phyloP scores from a whole-genome alignment of 2,797 vertebrate species.

The Coregonus ussuriensis region DNA sequence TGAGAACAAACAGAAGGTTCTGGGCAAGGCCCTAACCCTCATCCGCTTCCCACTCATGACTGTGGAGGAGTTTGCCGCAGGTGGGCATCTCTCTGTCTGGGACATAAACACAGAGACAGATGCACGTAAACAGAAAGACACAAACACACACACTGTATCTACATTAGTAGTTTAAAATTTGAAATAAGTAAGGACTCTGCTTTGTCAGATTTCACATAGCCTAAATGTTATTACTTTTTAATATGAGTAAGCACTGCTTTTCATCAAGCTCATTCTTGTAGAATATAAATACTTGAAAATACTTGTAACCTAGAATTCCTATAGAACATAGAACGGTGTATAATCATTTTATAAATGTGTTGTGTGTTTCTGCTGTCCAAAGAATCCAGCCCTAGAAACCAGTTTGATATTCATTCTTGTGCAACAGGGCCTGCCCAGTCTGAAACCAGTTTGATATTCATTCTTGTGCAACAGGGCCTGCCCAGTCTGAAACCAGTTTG shows the following conservation, averaged over 20 bases:
- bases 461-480: too few relatives aligned
- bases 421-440: slow-evolving; percentile 91
- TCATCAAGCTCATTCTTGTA: slow-evolving; percentile 8
- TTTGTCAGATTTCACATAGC: not conserved
- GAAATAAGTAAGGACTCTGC: not conserved
- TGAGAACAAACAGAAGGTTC: slow-evolving; percentile 91
- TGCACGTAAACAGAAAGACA: not conserved
- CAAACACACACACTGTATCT: not conserved
- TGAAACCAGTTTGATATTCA: slow-evolving; percentile 78
- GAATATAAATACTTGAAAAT: slow-evolving; percentile 5
- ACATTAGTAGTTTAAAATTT: not conserved
- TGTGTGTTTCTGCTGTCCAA: slow-evolving; percentile 56
- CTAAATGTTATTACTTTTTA: not conserved
- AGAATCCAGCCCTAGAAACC: slow-evolving; percentile 64
- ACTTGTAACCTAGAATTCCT: not conserved
- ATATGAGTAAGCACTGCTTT: not conserved
- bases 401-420: slow-evolving; percentile 75
- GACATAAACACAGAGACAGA: slow-evolving; percentile 14
- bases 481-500: slow-evolving; percentile 61
- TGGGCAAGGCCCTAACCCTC: slow-evolving; percentile 91
- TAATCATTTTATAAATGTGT: slow-evolving; percentile 30
- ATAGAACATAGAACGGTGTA: slow-evolving; percentile 18
- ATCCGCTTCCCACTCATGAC: slow-evolving; percentile 98
- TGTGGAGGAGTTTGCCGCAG: slow-evolving; percentile 97
- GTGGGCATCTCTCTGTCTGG: slow-evolving; percentile 60